phyloP scores from a whole-genome alignment of 1,140 invertebrate genomes.

The Calliphora vicina region DNA sequence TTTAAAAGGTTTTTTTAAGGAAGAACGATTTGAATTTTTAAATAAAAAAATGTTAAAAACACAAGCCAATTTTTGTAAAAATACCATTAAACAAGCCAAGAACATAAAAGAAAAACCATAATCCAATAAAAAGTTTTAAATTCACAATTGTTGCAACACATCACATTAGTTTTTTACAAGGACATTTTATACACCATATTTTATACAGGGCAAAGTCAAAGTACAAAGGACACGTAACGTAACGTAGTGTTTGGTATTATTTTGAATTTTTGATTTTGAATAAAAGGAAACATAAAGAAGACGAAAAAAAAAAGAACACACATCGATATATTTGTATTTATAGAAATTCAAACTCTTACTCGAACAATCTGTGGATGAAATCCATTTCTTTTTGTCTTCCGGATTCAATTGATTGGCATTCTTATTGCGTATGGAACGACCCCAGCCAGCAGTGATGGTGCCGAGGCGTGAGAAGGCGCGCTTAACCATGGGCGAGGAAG shows the following conservation, averaged over 20 bases:
- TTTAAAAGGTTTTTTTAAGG: not conserved
- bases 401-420: conserved; percentile 74
- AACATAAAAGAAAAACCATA: not conserved
- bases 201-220: conserved; percentile 25
- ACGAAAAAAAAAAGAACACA: conserved; percentile 55
- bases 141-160: not conserved
- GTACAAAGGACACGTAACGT: conserved; percentile 24
- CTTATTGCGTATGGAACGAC: conserved; percentile 81
- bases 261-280: not conserved
- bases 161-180: conserved; percentile 7
- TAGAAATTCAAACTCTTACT: conserved; percentile 69
- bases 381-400: conserved; percentile 91
- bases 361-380: conserved; percentile 90
- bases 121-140: not conserved
- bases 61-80: not conserved
- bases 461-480: conserved; percentile 87
- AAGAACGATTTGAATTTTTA: not conserved
- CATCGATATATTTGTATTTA: conserved; percentile 62
- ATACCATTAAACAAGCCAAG: not conserved
- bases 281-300: conserved; percentile 33
- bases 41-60: conserved; percentile 12
- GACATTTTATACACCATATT: conserved; percentile 23
- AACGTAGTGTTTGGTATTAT: conserved; percentile 4
- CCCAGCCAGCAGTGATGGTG: conserved; percentile 89
- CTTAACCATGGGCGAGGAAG: conserved; percentile 94